Evolutionary conservation across 2,113 vertebrate genomes (phyloP).

Genomic region (Pyxicephalus adspersus): DNA sequence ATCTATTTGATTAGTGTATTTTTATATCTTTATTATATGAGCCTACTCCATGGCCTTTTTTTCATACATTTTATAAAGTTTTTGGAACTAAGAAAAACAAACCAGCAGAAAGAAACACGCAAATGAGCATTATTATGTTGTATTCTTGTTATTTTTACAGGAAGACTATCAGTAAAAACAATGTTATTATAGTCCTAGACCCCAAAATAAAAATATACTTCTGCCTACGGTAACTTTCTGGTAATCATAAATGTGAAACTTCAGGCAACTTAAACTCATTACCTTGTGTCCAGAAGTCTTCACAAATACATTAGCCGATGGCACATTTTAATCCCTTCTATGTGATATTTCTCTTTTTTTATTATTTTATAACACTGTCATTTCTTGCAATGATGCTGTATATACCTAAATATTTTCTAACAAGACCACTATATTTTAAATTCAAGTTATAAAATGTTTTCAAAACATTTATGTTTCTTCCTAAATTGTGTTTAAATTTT

Average conservation of each 20-base stretch:
- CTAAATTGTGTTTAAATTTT: no score
- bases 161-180: constrained; percentile 7
- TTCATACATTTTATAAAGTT: no score
- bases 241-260: constrained; percentile 42
- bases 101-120: background rate
- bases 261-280: constrained; percentile 34
- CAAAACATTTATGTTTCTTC: no score
- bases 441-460: no score
- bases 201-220: constrained; percentile 22
- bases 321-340: constrained; percentile 41
- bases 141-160: background rate
- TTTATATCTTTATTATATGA: no score
- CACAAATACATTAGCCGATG: constrained; percentile 27
- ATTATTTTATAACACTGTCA: constrained; percentile 13
- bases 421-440: no score
- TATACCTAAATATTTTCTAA: no score
- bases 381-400: background rate
- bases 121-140: background rate
- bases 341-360: constrained; percentile 15
- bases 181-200: constrained; percentile 15
- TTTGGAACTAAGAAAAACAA: background rate
- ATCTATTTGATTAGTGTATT: no score
- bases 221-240: constrained; percentile 18
- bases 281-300: constrained; percentile 44
- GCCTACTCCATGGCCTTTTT: no score